Percentiles rank a stretch among this genome's conserved stretches.
Conservation (phyloP, 1,140 invertebrate species). For the Olivierus martensii region DNA sequence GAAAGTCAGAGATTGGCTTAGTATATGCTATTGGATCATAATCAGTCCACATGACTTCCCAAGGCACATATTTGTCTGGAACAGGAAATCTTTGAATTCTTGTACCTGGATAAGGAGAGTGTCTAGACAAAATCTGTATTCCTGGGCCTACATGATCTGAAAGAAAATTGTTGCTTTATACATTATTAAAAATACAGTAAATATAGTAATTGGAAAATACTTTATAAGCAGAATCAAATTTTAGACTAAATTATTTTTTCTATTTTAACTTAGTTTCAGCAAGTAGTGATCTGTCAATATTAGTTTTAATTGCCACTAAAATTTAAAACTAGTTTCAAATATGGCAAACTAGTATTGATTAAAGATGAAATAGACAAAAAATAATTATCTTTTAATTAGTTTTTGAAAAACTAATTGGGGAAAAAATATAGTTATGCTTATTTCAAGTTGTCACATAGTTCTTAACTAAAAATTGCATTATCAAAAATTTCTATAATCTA, state of each 20-base stretch:
- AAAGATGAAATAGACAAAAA: too few relatives aligned
- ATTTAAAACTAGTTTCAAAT: too few relatives aligned
- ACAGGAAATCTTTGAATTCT: constrained; percentile 31
- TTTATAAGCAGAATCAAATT: neutral
- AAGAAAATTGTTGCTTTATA: neutral
- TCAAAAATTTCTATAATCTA: too few relatives aligned
- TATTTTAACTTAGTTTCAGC: too few relatives aligned
- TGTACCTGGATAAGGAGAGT: constrained; percentile 34
- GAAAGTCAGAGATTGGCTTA: constrained; percentile 23
- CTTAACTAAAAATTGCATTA: too few relatives aligned
- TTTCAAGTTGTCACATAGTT: too few relatives aligned
- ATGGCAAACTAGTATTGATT: too few relatives aligned
- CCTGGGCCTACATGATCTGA: neutral
- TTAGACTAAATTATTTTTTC: neutral
- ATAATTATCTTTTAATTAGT: too few relatives aligned
- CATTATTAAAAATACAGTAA: neutral
- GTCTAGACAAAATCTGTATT: constrained; percentile 28
- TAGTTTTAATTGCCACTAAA: too few relatives aligned
- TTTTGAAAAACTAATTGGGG: too few relatives aligned
- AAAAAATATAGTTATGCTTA: too few relatives aligned
- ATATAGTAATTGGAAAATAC: neutral
- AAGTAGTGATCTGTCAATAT: too few relatives aligned
- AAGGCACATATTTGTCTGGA: constrained; percentile 35
- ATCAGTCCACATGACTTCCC: constrained; percentile 30
- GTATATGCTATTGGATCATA: constrained; percentile 33